Percentiles rank a stretch among this genome's conserved stretches.
These are phyloP conservation scores for Hyalella azteca DNA, from an alignment of 2,888 invertebrate species.

Conservation along the genomic window DNA sequence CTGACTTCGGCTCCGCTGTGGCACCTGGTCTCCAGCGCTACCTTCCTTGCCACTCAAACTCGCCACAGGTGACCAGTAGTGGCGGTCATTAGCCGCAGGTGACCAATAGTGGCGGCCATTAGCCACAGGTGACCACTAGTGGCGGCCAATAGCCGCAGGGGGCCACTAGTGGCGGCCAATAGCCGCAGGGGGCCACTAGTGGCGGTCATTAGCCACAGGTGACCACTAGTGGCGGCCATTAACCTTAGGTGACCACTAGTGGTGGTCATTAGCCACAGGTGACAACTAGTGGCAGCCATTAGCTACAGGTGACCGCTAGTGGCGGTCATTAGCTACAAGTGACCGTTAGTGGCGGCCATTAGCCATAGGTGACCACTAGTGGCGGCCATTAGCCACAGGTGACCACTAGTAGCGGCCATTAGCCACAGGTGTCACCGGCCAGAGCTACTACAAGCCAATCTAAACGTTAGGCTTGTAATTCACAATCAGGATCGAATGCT, in stretches of 20 bases:
- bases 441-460: too few relatives aligned
- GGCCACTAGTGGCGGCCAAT: neutral
- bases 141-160: neutral
- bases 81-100: too few relatives aligned
- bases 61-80: slow-evolving; percentile 41
- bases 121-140: neutral
- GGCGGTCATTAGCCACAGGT: neutral
- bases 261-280: neutral
- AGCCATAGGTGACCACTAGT: neutral
- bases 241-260: neutral
- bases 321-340: neutral
- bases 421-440: too few relatives aligned
- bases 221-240: neutral
- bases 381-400: neutral
- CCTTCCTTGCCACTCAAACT: slow-evolving; percentile 41
- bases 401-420: neutral
- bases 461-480: too few relatives aligned
- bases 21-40: slow-evolving; percentile 52
- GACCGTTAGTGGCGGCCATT: neutral
- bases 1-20: slow-evolving; percentile 30
- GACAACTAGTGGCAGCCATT: neutral
- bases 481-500: too few relatives aligned
- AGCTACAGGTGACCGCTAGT: neutral
- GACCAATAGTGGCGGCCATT: too few relatives aligned
- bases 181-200: neutral